Base-by-base conservation (phyloP, 92 coral and sea anemone species). In the Anthopleura xanthogrammica region DNA sequence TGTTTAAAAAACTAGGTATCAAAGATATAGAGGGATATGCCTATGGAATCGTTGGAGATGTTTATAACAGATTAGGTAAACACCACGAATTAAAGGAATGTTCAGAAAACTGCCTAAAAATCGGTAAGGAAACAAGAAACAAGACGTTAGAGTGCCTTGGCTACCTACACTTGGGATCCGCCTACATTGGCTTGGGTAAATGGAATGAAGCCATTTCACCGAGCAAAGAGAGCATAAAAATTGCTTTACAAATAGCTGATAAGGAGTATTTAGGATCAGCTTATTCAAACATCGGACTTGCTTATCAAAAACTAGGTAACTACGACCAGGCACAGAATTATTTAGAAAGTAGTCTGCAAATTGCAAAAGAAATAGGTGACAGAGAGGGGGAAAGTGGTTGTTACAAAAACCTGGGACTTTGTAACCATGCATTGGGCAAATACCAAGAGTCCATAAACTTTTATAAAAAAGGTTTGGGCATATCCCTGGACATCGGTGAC, bases 401-500 rank as follows among this genome's bases (percentile, higher is more conserved):
- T 2, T 52, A 52, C 52, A 29, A 24, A 9, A 82, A 73, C 50
- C 16, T 82, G 17, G 85, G 79, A 14, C 14, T 10, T 3, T 70
- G 36, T 39, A 22, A 56, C 24, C 22, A 8, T 0, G n/a, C 5
- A 6, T 54, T 73, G 52, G 79, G 79, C 55, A 82, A 56, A 22
- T 72, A 72, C 75, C 12, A 52, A 24, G 41, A 82, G 39, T 79
- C 78, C 54, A 73, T 82, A 8, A 52, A 36, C 19, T 82, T 52
- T 58, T 42, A 10, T 8, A 8, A 73, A 16, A 73, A 82, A n/a
- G 22, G 42, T 10, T 29, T 82, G 5, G 12, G 16, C 5, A 71
- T 82, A 10, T 17, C 79, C 22, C 22, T 8, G 24, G 79, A 82
- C 17, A 82, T 73, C 7, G 79, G 71, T 17, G 79, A 82, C 42